phyloP scores from a whole-genome alignment of 2,888 invertebrate species.

The Eueremaeus valkanovi region DNA sequence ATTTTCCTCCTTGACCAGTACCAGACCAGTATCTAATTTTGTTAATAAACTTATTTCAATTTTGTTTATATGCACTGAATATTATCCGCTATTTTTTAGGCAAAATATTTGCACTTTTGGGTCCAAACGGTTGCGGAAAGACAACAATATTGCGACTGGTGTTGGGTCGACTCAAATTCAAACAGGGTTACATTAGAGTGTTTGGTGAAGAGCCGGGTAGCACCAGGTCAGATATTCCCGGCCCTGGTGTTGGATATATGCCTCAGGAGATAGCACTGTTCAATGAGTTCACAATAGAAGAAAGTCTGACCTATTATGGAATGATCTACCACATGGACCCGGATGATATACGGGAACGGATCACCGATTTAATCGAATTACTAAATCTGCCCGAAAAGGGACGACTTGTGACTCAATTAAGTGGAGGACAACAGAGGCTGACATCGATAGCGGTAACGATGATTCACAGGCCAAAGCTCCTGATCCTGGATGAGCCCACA shows the following conservation, averaged over 20 bases:
- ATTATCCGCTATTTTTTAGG: not conserved
- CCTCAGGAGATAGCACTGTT: conserved; percentile 44
- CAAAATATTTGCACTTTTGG: conserved; percentile 72
- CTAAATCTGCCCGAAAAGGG: conserved; percentile 39
- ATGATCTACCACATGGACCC: conserved; percentile 38
- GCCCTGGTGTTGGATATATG: too few species aligned
- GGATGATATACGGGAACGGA: conserved; percentile 23
- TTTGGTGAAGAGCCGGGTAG: conserved; percentile 59
- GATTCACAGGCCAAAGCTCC: conserved; percentile 84
- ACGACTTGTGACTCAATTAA: conserved; percentile 29
- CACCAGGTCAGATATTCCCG: conserved; percentile 11
- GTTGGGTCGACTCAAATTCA: conserved; percentile 77
- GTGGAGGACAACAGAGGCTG: too few species aligned
- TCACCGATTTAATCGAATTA: conserved; percentile 33
- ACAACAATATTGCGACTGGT: conserved; percentile 86
- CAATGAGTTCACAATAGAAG: conserved; percentile 41
- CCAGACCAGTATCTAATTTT: too few species aligned
- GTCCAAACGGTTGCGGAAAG: conserved; percentile 93
- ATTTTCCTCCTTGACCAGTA: too few species aligned
- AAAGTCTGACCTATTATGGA: conserved; percentile 41
- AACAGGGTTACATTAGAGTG: conserved; percentile 82
- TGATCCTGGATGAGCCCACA: too few species aligned
- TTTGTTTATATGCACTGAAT: not conserved
- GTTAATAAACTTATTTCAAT: too few species aligned
- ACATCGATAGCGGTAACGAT: conserved; percentile 88